Evolutionary conservation across 2,113 vertebrate genomes (phyloP).

Genomic region (Damaliscus lunatus): DNA sequence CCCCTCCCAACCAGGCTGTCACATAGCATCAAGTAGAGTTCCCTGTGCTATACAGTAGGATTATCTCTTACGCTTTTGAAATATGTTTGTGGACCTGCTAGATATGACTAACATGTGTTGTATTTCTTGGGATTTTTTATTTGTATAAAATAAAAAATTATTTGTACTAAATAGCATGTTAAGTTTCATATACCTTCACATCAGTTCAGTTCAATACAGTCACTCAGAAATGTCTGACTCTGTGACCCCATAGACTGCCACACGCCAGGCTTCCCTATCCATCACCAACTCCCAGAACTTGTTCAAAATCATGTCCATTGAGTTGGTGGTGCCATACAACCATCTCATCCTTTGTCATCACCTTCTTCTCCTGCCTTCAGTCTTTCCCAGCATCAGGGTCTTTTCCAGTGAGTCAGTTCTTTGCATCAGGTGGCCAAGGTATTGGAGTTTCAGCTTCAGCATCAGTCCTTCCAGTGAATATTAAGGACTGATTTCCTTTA

Average conservation of each 20-base stretch:
- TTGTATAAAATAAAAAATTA: neutral
- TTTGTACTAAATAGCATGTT: neutral
- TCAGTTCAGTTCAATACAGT: neutral
- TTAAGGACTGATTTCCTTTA: neutral
- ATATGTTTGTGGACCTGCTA: neutral
- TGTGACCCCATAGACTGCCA: neutral
- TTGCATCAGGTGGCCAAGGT: neutral
- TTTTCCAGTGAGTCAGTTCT: neutral
- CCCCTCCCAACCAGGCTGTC: neutral
- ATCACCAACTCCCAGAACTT: neutral
- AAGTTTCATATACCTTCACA: neutral
- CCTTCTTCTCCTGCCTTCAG: neutral
- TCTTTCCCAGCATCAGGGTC: neutral
- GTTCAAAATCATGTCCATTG: neutral
- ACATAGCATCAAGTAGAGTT: neutral
- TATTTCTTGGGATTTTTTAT: neutral
- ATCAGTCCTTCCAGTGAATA: neutral
- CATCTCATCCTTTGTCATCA: neutral
- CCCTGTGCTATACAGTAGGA: neutral
- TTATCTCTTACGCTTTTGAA: neutral
- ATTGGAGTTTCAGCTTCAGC: neutral
- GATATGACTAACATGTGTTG: neutral
- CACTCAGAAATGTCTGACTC: neutral
- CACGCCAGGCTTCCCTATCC: neutral
- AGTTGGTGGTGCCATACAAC: neutral